Base-by-base conservation (phyloP, 2,888 invertebrate species). In the Diplazon laetatorius region DNA sequence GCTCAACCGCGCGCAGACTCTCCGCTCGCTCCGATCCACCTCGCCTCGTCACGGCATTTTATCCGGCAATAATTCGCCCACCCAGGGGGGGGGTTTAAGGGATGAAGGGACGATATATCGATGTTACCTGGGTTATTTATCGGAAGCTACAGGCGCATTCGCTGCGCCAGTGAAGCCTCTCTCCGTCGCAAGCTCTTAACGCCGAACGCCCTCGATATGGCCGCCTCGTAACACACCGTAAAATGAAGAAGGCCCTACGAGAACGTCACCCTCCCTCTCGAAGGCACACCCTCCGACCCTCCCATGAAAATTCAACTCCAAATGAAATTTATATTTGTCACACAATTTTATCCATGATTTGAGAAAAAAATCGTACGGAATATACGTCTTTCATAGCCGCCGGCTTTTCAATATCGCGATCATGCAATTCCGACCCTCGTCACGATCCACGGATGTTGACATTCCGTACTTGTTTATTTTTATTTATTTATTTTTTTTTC, bases 31-130 rank as follows among this genome's bases (percentile, higher is more conserved):
- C n/a, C 44, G 57, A 76, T 42, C 65, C 69, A 59, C 44, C 63
- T 73, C 42, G 50, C 73, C n/a, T 73, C 73, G 73, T 73, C 57
- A 39, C 69, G 73, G 59, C 69, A 70, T 78, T 78, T 78, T 78
- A 78, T 78, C 73, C 78, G 73, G 73, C 78, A 73, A 78, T 74
- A 78, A 78, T 78, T 75, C 68, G 71, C 75, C 75, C 55, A 71
- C 68, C 2, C 66, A 75, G 75, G 78, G 75, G 75, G 75, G 71
- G 71, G 78, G 75, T 75, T 78, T 74, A 78, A 78, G 78, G 71
- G 78, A 71, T 75, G 75, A 75, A 78, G 75, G 78, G 71, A 75
- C 78, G 71, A 78, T 78, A 78, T 75, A 78, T 78, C 75, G 75
- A 75, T 55, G 75, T 78, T 75, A 71, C 71, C 71, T 62, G 48